Base-by-base conservation (phyloP, 2,797 vertebrate genomes). In the Acipenser transmontanus region DNA sequence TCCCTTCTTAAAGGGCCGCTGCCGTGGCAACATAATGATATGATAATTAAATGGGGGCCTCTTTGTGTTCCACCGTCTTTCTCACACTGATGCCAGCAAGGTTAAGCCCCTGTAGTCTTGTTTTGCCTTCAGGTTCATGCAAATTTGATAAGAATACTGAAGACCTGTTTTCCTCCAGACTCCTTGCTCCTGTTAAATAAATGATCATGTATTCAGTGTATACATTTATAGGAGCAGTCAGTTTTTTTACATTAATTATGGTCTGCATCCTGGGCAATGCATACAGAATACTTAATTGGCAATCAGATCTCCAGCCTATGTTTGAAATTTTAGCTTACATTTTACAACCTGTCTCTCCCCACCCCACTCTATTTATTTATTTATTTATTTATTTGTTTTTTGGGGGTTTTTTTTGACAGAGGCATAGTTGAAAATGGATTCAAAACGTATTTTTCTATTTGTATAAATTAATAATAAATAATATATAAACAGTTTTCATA, bases 11-110 rank as follows among this genome's bases (percentile, higher is more conserved):
- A 82, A 81, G 67, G 76, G 6, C 60, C 50, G 82, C 75, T 85
- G 68, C 82, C 74, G 86, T 86, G 78, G 82, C 74, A 84, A 88
- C 85, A 76, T 85, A 88, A 87, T 88, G 81, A 88, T 79, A 88
- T 88, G 86, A 82, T 87, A 89, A 88, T 87, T 82, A 80, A 82
- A 85, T 82, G 81, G 77, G 82, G 78, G 82, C 79, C 77, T 83
- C 74, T 80, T 79, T 68, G 67, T 72, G 70, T 73, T 77, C 64
- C 68, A 70, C 70, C 73, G 52, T 56, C 14, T 14, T 72, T 74
- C 77, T 68, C 9, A 34, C 34, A 34, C 34, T 57, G 72, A 72
- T 83, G 80, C 82, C 78, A 78, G 67, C 66, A 65, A 75, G 78
- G 75, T 76, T 81, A 74, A 74, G 71, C 66, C 77, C 73, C 77